These are phyloP conservation scores for Leptothorax acervorum DNA, from an alignment of 2,888 invertebrate species.

Conservation along the genomic window DNA sequence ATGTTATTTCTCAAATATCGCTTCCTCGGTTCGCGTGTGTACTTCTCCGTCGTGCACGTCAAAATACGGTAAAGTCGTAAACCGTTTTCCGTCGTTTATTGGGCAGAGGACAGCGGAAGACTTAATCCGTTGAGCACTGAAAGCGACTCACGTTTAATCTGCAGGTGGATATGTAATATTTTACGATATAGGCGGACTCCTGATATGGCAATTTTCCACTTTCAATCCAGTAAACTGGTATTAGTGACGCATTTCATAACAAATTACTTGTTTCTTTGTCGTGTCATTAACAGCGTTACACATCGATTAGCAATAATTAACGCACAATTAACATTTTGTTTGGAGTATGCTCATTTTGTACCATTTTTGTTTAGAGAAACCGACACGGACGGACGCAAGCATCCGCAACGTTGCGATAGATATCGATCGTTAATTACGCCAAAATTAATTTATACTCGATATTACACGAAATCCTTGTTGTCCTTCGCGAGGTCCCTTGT, in stretches of 20 bases:
- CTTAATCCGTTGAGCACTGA: constrained; percentile 27
- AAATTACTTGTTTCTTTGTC: neutral
- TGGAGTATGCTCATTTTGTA: neutral
- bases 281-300: constrained; percentile 9
- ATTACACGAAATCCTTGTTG: constrained; percentile 50
- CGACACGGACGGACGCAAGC: neutral
- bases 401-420: constrained; percentile 16
- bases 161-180: constrained; percentile 29
- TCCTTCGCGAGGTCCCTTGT: constrained; percentile 50
- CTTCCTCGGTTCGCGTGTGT: constrained; percentile 36
- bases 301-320: constrained; percentile 31
- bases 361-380: neutral
- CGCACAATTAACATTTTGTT: constrained; percentile 41
- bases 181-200: neutral
- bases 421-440: constrained; percentile 58
- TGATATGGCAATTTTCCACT: neutral
- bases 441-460: constrained; percentile 67
- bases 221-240: neutral
- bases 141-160: constrained; percentile 12
- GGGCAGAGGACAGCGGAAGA: constrained; percentile 25
- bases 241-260: neutral
- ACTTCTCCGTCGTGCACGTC: constrained; percentile 39
- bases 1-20: constrained; percentile 57
- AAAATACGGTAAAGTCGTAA: constrained; percentile 52
- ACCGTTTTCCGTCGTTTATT: constrained; percentile 44